These are phyloP conservation scores for Crocodylus rhombifer DNA, from an alignment of 2,797 vertebrate species.

Conservation along the genomic window DNA sequence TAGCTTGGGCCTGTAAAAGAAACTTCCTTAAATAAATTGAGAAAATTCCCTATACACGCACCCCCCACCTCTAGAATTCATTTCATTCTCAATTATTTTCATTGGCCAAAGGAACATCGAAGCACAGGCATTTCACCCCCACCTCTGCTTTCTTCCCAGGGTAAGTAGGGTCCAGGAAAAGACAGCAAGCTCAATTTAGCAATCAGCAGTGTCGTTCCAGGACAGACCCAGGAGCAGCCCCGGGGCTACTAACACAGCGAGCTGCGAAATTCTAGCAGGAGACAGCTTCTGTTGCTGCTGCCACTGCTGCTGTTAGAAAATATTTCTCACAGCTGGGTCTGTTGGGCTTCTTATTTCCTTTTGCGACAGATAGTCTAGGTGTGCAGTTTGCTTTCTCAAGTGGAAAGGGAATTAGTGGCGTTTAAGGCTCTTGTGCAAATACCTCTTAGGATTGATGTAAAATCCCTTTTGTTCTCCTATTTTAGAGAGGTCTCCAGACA, in stretches of 20 bases:
- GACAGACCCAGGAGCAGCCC: not conserved
- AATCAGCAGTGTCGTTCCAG: not conserved
- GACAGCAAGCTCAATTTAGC: not conserved
- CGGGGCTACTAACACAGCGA: not conserved
- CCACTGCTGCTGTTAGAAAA: not conserved
- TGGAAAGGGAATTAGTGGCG: not conserved
- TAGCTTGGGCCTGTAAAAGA: not conserved
- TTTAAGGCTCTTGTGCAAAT: not conserved
- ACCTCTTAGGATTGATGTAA: not conserved
- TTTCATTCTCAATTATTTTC: not conserved
- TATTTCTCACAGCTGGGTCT: not conserved
- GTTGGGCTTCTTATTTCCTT: conserved; percentile 1
- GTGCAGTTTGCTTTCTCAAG: conserved; percentile 20
- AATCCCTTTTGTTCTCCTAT: conserved; percentile 20
- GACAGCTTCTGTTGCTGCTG: not conserved
- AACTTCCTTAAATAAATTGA: not conserved
- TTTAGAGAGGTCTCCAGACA: not conserved
- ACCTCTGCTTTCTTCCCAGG: conserved; percentile 9
- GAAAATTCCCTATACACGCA: not conserved
- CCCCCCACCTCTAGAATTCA: not conserved
- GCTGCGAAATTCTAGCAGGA: not conserved
- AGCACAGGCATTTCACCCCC: not conserved
- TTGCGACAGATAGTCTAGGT: not conserved
- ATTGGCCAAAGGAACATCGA: not conserved
- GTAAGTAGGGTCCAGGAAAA: not conserved